phyloP scores from a whole-genome alignment of 2,797 vertebrate species.

The Hyperoplus immaculatus region DNA sequence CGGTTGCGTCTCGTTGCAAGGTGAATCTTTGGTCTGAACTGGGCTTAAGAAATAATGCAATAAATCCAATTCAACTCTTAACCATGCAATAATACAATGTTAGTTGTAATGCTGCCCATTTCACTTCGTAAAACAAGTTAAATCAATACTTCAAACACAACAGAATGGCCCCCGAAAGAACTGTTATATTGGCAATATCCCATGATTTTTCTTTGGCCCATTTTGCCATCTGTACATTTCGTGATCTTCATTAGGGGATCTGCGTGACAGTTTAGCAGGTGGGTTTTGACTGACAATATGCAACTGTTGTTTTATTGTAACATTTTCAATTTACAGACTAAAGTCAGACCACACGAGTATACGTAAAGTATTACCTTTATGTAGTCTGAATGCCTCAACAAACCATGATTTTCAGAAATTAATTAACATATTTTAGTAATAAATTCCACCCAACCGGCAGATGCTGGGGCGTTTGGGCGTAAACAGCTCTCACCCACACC shows the following conservation, averaged over 20 bases:
- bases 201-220: slow-evolving; percentile 17
- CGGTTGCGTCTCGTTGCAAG: too few relatives aligned
- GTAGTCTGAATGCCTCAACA: background rate
- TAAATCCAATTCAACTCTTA: too few relatives aligned
- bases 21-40: too few relatives aligned
- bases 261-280: slow-evolving; percentile 52
- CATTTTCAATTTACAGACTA: background rate
- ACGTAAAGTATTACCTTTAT: background rate
- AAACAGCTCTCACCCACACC: background rate
- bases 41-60: background rate
- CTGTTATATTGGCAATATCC: slow-evolving; percentile 1
- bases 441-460: background rate
- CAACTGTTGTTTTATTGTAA: slow-evolving; percentile 29
- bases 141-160: slow-evolving; percentile 12
- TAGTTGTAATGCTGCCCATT: background rate
- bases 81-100: background rate
- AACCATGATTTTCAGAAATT: background rate
- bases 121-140: background rate
- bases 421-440: background rate
- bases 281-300: slow-evolving; percentile 41
- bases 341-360: background rate
- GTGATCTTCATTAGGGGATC: slow-evolving; percentile 38
- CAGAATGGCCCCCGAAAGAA: background rate
- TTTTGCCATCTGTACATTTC: slow-evolving; percentile 27
- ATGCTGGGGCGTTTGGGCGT: background rate